phyloP scores from a whole-genome alignment of 2,888 invertebrate species.

The Carterocephalus palaemon region DNA sequence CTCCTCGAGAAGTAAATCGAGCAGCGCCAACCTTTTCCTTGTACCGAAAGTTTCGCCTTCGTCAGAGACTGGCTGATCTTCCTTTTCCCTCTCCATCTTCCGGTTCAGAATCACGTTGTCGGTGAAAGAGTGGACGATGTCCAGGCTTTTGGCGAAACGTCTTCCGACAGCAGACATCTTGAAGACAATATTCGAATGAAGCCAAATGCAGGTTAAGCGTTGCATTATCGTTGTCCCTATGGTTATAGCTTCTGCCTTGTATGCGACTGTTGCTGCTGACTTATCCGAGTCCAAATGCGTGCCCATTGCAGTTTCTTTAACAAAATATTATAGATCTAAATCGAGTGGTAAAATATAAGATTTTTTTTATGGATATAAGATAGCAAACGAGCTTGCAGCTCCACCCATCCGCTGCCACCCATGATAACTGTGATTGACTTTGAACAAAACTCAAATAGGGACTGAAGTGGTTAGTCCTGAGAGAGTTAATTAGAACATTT shows the following conservation, averaged over 20 bases:
- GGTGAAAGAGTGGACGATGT: conserved; percentile 73
- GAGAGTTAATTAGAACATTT: too few relatives aligned
- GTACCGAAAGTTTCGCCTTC: conserved; percentile 31
- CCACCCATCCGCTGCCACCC: too few relatives aligned
- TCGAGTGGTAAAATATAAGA: conserved; percentile 35
- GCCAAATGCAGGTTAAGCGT: conserved; percentile 74
- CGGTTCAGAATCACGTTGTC: conserved; percentile 75
- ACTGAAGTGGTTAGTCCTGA: too few relatives aligned
- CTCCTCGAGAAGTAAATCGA: conserved; percentile 81
- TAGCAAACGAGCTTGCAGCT: too few relatives aligned
- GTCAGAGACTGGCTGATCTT: conserved; percentile 17
- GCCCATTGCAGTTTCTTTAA: conserved; percentile 84
- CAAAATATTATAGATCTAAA: too few relatives aligned
- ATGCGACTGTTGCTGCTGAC: conserved; percentile 56
- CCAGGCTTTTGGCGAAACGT: conserved; percentile 63
- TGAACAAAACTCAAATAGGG: too few relatives aligned
- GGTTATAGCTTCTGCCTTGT: conserved; percentile 71
- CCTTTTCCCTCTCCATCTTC: conserved; percentile 39
- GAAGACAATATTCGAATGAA: conserved; percentile 75
- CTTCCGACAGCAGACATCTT: conserved; percentile 59
- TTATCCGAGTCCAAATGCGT: conserved; percentile 66
- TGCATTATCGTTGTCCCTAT: conserved; percentile 48
- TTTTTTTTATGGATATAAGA: too few relatives aligned
- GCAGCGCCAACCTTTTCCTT: conserved; percentile 80
- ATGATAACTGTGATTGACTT: too few relatives aligned